phyloP scores from a whole-genome alignment of 92 coral and sea anemone species.

The Heliopora coerulea region DNA sequence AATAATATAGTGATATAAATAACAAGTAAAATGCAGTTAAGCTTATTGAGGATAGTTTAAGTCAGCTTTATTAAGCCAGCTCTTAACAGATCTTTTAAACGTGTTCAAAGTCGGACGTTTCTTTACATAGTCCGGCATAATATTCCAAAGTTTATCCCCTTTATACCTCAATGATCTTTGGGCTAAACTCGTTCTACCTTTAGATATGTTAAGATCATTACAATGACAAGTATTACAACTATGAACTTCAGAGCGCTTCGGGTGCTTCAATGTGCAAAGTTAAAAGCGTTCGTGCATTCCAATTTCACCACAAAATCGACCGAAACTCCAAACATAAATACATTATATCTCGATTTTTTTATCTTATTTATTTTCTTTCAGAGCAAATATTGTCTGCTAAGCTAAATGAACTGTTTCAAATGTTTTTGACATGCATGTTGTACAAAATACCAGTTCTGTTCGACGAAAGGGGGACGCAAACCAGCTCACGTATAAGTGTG shows the following conservation, averaged over 20 bases:
- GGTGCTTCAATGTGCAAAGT: background rate
- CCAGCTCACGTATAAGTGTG: too few species aligned
- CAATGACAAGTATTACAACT: background rate
- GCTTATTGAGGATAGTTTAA: too few species aligned
- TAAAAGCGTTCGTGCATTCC: too few species aligned
- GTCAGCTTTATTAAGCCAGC: background rate
- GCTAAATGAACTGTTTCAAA: too few species aligned
- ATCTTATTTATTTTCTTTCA: too few species aligned
- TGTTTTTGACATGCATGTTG: too few species aligned
- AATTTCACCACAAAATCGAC: too few species aligned
- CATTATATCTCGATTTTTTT: too few species aligned
- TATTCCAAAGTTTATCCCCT: slow-evolving; percentile 6
- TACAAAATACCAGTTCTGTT: too few species aligned
- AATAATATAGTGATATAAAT: background rate
- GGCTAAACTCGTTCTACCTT: slow-evolving; percentile 5
- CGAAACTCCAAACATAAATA: too few species aligned
- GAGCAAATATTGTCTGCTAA: too few species aligned
- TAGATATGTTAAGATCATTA: background rate
- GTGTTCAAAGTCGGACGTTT: background rate
- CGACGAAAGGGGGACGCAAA: too few species aligned
- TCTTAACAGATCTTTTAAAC: background rate
- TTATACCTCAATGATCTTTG: slow-evolving; percentile 17
- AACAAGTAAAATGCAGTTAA: background rate
- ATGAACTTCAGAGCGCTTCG: slow-evolving; percentile 2
- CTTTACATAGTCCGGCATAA: background rate